Percentiles rank a stretch among this genome's conserved stretches.
These are phyloP conservation scores for Neomonachus schauinslandi DNA, from an alignment of 2,113 vertebrate genomes.

Conservation along the genomic window DNA sequence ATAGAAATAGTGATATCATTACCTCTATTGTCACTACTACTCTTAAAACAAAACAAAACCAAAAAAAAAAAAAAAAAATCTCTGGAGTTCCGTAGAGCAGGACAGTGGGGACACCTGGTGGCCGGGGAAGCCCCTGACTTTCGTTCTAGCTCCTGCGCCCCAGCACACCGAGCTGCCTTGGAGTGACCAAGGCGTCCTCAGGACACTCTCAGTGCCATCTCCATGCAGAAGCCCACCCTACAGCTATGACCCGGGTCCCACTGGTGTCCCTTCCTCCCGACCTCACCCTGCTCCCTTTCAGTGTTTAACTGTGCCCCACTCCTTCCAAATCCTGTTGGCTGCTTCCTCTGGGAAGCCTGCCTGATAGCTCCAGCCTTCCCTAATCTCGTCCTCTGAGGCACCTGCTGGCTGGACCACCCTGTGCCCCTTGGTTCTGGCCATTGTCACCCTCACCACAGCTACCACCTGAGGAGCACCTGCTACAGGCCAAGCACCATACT, in stretches of 20 bases:
- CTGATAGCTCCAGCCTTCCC: not conserved
- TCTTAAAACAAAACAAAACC: not conserved
- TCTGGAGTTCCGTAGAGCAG: not conserved
- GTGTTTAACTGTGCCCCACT: not conserved
- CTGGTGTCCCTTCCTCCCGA: not conserved
- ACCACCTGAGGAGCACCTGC: fast-evolving
- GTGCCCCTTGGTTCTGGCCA: fast-evolving
- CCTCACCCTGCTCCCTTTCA: not conserved
- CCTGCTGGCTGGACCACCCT: fast-evolving
- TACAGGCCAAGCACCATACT: fast-evolving
- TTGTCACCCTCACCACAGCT: fast-evolving
- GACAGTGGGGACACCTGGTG: slow-evolving; percentile 49
- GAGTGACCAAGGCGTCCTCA: fast-evolving
- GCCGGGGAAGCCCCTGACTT: not conserved
- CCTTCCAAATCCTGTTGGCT: not conserved
- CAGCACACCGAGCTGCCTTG: not conserved
- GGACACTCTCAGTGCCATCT: not conserved
- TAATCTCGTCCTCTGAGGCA: not conserved
- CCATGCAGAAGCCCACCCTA: not conserved
- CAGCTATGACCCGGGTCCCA: not conserved
- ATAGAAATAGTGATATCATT: fast-evolving
- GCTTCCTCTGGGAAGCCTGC: not conserved
- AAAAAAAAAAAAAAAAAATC: too few relatives aligned
- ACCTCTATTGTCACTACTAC: not conserved
- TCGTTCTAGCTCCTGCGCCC: fast-evolving